phyloP scores from a whole-genome alignment of 1,140 invertebrate species.

The Telenomus remus region DNA sequence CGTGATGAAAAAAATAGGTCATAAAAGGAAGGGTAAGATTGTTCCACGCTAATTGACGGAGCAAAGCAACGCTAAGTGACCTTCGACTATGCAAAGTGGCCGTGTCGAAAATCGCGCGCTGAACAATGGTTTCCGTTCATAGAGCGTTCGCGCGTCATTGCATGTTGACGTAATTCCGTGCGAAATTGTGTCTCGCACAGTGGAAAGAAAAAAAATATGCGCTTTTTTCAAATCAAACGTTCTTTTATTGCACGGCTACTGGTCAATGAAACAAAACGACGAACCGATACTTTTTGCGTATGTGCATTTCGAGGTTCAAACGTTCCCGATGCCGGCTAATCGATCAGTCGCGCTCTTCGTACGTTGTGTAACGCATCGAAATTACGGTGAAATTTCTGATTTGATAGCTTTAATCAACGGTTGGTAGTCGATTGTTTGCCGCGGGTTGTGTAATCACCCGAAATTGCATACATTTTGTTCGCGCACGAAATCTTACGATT shows the following conservation, averaged over 20 bases:
- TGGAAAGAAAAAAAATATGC: constrained; percentile 19
- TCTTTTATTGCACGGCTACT: constrained; percentile 25
- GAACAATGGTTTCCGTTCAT: constrained; percentile 53
- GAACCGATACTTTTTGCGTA: constrained; percentile 33
- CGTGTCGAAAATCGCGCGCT: constrained; percentile 37
- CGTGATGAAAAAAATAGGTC: background rate
- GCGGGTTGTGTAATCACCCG: background rate
- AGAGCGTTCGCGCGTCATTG: constrained; percentile 45
- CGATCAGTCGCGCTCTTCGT: constrained; percentile 28
- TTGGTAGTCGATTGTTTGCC: constrained; percentile 17
- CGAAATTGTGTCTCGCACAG: constrained; percentile 43
- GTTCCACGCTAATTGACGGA: constrained; percentile 9
- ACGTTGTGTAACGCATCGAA: constrained; percentile 23
- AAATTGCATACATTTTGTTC: background rate
- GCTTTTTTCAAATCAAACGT: constrained; percentile 32
- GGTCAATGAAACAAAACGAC: constrained; percentile 33
- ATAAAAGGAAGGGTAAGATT: background rate
- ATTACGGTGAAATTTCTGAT: constrained; percentile 14
- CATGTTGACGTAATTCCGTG: constrained; percentile 43
- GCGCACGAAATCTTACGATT: too few relatives aligned
- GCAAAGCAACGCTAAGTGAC: constrained; percentile 35
- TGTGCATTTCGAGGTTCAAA: constrained; percentile 21
- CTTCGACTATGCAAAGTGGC: constrained; percentile 49
- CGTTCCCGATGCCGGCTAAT: constrained; percentile 33
- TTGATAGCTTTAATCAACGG: constrained; percentile 16